These are phyloP conservation scores for Aleiodes alternator DNA, from an alignment of 2,888 invertebrate species.

Conservation along the genomic window DNA sequence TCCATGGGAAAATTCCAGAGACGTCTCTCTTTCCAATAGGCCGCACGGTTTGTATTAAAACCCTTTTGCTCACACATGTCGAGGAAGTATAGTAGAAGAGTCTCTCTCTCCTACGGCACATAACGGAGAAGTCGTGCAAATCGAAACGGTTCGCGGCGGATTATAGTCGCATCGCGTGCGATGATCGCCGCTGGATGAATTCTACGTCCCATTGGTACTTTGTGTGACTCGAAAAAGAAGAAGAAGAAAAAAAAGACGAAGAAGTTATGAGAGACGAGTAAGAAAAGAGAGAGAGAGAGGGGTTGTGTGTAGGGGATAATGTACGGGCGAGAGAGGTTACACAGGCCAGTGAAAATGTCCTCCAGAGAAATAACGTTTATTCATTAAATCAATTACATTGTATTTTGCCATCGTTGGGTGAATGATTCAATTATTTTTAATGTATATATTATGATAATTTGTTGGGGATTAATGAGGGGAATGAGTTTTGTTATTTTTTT, in stretches of 20 bases:
- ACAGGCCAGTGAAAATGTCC: conserved; percentile 21
- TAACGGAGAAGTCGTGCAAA: conserved; percentile 48
- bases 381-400: conserved; percentile 19
- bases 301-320: conserved; percentile 32
- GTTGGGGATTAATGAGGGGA: no score
- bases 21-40: conserved; percentile 42
- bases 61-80: conserved; percentile 37
- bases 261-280: background rate
- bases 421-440: background rate
- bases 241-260: background rate
- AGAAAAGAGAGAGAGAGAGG: background rate
- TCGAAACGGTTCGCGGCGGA: conserved; percentile 47
- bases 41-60: conserved; percentile 36
- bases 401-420: background rate
- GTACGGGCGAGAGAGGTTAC: conserved; percentile 26
- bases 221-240: conserved; percentile 17
- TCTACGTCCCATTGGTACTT: conserved; percentile 29
- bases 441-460: background rate
- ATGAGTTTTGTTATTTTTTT: no score
- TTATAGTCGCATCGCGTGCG: conserved; percentile 50
- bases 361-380: conserved; percentile 4
- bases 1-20: conserved; percentile 47
- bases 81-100: conserved; percentile 33
- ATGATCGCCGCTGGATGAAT: conserved; percentile 45
- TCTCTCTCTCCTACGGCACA: conserved; percentile 28